Conservation (phyloP, 2,113 vertebrate species). For the Oxygymnocypris stewartii region DNA sequence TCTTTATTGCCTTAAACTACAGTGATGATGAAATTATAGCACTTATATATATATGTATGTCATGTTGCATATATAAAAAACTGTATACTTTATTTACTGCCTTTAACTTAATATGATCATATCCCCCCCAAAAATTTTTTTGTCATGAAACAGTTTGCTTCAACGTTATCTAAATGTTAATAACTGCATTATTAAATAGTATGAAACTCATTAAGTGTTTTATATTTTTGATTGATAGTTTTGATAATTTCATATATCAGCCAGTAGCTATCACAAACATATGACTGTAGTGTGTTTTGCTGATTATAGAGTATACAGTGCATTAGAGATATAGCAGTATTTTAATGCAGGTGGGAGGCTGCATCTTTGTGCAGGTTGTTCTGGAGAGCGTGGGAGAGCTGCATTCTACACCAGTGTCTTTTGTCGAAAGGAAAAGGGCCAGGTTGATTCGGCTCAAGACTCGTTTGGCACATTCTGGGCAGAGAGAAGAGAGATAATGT, state of each 20-base stretch:
- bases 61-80: neutral
- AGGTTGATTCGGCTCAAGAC: slow-evolving; percentile 10
- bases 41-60: neutral
- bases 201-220: neutral
- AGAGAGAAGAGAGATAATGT: slow-evolving; percentile 25
- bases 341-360: slow-evolving; percentile 5
- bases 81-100: neutral
- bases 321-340: neutral
- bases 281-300: neutral
- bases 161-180: neutral
- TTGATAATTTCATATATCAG: neutral
- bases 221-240: neutral
- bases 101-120: neutral
- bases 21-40: neutral
- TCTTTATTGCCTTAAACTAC: neutral
- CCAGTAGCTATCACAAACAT: neutral
- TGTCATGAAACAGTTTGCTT: neutral
- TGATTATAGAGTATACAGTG: neutral
- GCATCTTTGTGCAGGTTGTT: slow-evolving; percentile 6
- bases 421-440: slow-evolving; percentile 1
- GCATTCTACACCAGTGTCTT: slow-evolving; percentile 9
- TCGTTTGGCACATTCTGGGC: slow-evolving; percentile 33
- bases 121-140: neutral
- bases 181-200: neutral
- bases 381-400: slow-evolving; percentile 8